Evolutionary conservation across 2,797 vertebrate genomes (phyloP), one percentile per base, ranked within the genome.

Genomic region (Pachyuromys duprasi): DNA sequence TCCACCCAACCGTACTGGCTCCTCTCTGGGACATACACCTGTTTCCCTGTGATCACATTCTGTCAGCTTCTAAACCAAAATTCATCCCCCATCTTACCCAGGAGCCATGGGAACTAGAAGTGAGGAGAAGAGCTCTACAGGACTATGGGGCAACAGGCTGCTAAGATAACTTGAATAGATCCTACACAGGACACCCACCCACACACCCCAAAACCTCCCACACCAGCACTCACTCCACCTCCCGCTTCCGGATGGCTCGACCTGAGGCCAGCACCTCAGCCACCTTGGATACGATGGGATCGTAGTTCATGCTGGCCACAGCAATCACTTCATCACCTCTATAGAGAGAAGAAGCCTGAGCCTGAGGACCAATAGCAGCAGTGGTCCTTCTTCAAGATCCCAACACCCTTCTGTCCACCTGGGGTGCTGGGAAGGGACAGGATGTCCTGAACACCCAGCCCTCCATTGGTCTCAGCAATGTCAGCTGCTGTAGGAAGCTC

Each of bases 301-400:
- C 99, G 0, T 99, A 99, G 99, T 99, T 99, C 99, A 99, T 99
- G 98, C 99, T 99, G 98, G 99, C 99, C 95, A 99, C 99, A 0
- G 99, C 99, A 76, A 99, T 99, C 97, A 99, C 99, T 98, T 99
- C 99, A 24, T 99, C 99, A 1, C 99, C 99, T 99, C 99, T 99
- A 97, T 36, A 97, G 2, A 97, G 97, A 94, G 94, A 97, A 33
- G 60, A 45, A 24, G 31, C 70, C 92, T 26, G 12, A 86, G 75
- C 36, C 70, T 86, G 26, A 91, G 49, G 28, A 45, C 45, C 26
- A 82, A 45, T 42, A 36, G 31, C 31, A 33, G n/a, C 31, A 39
- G 9, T 15, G 2, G 67, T 24, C 60, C 63, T 90, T 75, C 76
- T 79, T 72, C 39, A 76, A 91, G 70, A 79, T 62, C 67, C 36